These are phyloP conservation scores for Drosophila equinoxialis DNA, from an alignment of 1,140 invertebrate species.

Conservation along the genomic window DNA sequence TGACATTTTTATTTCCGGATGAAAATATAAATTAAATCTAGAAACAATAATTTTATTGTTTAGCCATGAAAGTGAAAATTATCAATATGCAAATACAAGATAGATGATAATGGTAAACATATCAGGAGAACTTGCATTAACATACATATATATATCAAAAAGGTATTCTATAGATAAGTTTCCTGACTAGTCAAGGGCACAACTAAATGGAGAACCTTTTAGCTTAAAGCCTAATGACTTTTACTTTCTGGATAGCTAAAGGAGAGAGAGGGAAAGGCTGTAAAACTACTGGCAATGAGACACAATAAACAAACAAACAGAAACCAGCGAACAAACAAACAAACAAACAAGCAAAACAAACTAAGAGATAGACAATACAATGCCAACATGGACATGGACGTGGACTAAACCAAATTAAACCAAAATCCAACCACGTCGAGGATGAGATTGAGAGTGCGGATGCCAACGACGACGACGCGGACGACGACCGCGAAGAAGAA, in stretches of 20 bases:
- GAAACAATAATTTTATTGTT: neutral
- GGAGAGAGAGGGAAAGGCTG: slow-evolving; percentile 1
- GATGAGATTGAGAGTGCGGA: slow-evolving; percentile 26
- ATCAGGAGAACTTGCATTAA: too few relatives aligned
- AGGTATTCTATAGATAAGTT: too few relatives aligned
- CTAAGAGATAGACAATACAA: slow-evolving; percentile 50
- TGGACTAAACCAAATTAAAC: slow-evolving; percentile 20
- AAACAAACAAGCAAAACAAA: slow-evolving; percentile 28
- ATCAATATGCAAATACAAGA: slow-evolving; percentile 4
- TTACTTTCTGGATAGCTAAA: slow-evolving; percentile 49
- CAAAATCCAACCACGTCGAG: slow-evolving; percentile 20
- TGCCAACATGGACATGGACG: slow-evolving; percentile 54
- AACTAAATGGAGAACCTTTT: neutral
- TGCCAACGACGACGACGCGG: slow-evolving; percentile 23
- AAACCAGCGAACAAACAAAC: slow-evolving; percentile 26
- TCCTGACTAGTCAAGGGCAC: neutral
- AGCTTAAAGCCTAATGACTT: slow-evolving; percentile 29
- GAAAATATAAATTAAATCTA: too few relatives aligned
- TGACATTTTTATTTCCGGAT: too few relatives aligned
- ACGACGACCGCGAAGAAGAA: neutral
- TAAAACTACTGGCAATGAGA: slow-evolving; percentile 34
- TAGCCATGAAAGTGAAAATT: neutral
- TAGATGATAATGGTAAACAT: too few relatives aligned
- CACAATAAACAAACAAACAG: slow-evolving; percentile 42
- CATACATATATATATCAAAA: too few relatives aligned